Conservation (phyloP, 2,797 vertebrate species). For the Spea hammondii region DNA sequence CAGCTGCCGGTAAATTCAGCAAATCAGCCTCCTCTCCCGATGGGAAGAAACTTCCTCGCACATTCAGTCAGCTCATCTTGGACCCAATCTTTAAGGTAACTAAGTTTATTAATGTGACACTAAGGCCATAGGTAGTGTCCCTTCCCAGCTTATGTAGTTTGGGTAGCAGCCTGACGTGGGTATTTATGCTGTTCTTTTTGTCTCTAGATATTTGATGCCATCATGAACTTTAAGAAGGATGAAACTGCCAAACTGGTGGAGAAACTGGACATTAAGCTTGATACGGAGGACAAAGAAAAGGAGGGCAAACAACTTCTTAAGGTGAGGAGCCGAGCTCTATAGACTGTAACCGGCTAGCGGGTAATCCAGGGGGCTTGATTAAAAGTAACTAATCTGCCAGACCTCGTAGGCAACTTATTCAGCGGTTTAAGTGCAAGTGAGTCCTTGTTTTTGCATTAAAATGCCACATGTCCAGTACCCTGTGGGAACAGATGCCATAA, state of each 20-base stretch:
- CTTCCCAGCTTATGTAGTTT: neutral
- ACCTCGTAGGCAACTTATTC: too few species aligned
- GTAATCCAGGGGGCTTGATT: neutral
- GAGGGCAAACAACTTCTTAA: constrained; percentile 67
- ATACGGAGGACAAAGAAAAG: constrained; percentile 63
- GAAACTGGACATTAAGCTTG: constrained; percentile 67
- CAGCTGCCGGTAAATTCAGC: constrained; percentile 56
- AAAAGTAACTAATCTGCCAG: too few species aligned
- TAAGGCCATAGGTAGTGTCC: too few species aligned
- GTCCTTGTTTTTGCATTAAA: too few species aligned
- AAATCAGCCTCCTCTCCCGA: constrained; percentile 41
- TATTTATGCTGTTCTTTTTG: neutral
- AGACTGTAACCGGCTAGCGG: neutral
- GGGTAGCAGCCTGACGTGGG: too few species aligned
- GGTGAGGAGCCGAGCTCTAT: constrained; percentile 45
- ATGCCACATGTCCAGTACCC: too few species aligned
- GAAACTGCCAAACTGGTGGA: constrained; percentile 65
- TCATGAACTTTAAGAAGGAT: constrained; percentile 72
- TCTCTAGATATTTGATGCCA: constrained; percentile 66
- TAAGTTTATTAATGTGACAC: neutral
- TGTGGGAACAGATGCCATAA: neutral
- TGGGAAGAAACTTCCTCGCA: constrained; percentile 55
- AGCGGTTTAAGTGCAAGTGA: too few species aligned
- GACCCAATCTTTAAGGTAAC: constrained; percentile 53
- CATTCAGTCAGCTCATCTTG: constrained; percentile 53